A percentile compares a stretch with the other conserved stretches of the same genome.
Evolutionary conservation across 2,888 invertebrate species (phyloP).

Genomic region (Trisateles emortualis): DNA sequence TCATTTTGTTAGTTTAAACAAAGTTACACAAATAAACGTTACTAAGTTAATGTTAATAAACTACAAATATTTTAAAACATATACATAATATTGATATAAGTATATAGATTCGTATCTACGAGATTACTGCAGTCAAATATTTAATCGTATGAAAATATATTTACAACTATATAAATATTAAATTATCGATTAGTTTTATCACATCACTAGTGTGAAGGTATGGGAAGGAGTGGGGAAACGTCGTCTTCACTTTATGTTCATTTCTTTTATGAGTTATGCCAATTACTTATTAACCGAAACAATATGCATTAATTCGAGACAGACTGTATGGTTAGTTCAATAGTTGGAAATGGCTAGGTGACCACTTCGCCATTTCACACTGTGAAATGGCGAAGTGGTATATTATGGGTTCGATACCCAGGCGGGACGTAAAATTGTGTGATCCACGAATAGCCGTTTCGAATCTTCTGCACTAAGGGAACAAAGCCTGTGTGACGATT

Average conservation of each 20-base stretch:
- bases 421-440: too few species aligned
- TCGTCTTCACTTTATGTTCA: neutral
- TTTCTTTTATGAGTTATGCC: neutral
- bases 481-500: too few species aligned
- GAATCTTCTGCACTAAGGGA: too few species aligned
- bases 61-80: constrained; percentile 19
- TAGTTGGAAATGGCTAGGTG: too few species aligned
- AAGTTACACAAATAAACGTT: constrained; percentile 32
- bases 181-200: constrained; percentile 1
- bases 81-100: constrained; percentile 11
- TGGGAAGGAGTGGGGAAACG: neutral
- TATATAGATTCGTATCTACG: constrained; percentile 11
- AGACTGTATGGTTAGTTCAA: too few species aligned
- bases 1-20: constrained; percentile 35
- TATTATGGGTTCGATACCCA: too few species aligned
- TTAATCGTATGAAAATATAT: neutral
- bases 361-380: too few species aligned
- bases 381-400: too few species aligned
- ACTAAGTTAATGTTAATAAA: constrained; percentile 30
- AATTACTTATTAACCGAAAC: neutral
- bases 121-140: constrained; percentile 4
- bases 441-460: too few species aligned
- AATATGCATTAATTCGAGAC: neutral
- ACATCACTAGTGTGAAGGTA: constrained; percentile 2
- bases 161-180: neutral